Evolutionary conservation across 2,113 vertebrate genomes (phyloP).

Genomic region (Pluvialis apricaria): DNA sequence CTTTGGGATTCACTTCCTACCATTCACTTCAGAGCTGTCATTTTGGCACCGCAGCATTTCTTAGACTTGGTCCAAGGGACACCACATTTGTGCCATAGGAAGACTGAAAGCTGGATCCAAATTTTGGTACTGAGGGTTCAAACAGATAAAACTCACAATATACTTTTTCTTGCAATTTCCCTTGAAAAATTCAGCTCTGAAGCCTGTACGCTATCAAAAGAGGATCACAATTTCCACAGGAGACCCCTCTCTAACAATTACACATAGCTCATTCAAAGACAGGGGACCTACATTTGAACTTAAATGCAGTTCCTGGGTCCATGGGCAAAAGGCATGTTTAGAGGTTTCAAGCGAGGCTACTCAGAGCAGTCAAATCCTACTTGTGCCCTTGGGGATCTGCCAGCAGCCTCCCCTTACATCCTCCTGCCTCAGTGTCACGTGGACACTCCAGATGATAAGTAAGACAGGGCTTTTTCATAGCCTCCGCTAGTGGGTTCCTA

Average conservation of each 20-base stretch:
- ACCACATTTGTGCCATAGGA: too few species aligned
- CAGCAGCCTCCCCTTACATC: not conserved
- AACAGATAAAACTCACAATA: too few species aligned
- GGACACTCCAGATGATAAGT: not conserved
- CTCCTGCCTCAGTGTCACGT: not conserved
- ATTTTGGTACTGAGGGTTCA: too few species aligned
- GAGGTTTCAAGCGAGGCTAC: not conserved
- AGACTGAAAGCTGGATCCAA: too few species aligned
- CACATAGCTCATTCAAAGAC: not conserved
- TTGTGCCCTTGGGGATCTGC: not conserved
- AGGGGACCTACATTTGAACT: not conserved
- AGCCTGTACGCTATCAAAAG: not conserved
- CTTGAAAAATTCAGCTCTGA: too few species aligned
- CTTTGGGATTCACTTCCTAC: too few species aligned
- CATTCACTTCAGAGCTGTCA: too few species aligned
- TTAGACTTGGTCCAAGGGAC: too few species aligned
- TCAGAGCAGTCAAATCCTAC: not conserved
- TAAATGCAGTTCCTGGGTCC: not conserved
- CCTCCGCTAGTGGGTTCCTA: not conserved
- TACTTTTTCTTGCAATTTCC: too few species aligned
- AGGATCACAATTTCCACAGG: not conserved
- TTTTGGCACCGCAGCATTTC: too few species aligned
- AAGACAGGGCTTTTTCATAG: not conserved
- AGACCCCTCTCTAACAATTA: not conserved
- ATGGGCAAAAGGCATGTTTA: not conserved